Conservation (phyloP, 2,797 vertebrate species). For the Yasuhikotakia modesta region DNA sequence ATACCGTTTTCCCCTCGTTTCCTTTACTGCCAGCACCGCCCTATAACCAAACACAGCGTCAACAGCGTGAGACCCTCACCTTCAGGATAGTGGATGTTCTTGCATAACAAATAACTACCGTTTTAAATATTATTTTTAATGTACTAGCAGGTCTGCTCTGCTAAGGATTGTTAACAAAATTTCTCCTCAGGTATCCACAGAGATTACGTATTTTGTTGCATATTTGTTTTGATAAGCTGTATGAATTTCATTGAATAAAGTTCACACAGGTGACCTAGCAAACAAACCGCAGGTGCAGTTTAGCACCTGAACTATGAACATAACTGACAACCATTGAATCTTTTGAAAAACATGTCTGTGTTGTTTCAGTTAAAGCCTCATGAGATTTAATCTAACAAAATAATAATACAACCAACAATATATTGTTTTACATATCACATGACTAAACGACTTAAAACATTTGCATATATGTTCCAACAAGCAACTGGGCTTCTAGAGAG, state of each 20-base stretch:
- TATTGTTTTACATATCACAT: too few species aligned
- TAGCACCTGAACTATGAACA: too few species aligned
- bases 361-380: not conserved
- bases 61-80: not conserved
- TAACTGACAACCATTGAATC: not conserved
- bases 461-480: too few species aligned
- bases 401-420: too few species aligned
- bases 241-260: not conserved
- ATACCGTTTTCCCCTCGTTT: constrained; percentile 75
- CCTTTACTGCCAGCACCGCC: constrained; percentile 71
- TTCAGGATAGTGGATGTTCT: too few species aligned
- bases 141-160: not conserved
- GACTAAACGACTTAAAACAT: too few species aligned
- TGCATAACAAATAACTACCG: too few species aligned
- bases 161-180: not conserved
- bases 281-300: not conserved
- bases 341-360: not conserved
- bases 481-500: not conserved
- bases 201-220: not conserved
- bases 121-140: not conserved
- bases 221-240: not conserved
- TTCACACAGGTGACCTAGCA: not conserved
- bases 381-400: too few species aligned
- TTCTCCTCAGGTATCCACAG: not conserved
- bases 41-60: constrained; percentile 60